These are phyloP conservation scores for Endomychus coccineus DNA, from an alignment of 2,888 invertebrate genomes.

Conservation along the genomic window DNA sequence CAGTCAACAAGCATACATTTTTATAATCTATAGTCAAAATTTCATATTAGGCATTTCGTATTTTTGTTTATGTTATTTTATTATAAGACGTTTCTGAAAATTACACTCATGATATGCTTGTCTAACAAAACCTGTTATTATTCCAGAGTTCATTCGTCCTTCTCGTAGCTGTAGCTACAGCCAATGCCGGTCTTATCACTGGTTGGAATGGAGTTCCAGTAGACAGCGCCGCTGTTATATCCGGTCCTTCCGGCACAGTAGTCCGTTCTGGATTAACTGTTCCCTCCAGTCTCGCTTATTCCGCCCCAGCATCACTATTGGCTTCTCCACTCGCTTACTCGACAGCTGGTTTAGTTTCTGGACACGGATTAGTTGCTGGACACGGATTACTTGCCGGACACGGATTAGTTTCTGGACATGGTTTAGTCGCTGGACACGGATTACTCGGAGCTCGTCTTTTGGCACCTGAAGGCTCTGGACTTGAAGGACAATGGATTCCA, in stretches of 20 bases:
- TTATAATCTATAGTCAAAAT: no score
- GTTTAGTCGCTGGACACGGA: background rate
- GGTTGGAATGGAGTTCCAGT: no score
- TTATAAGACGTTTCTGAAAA: no score
- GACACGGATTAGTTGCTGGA: no score
- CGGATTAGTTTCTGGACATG: constrained; percentile 1
- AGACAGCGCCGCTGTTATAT: constrained; percentile 3
- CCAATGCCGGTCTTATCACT: constrained; percentile 16
- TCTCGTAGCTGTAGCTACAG: constrained; percentile 16
- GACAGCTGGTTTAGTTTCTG: no score
- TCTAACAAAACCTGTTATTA: background rate
- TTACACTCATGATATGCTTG: no score
- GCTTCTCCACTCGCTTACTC: no score
- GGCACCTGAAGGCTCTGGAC: constrained; percentile 23
- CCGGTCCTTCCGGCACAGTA: constrained; percentile 11
- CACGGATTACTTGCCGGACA: no score
- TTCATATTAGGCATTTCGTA: no score
- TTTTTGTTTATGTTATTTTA: no score
- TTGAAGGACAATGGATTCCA: constrained; percentile 32
- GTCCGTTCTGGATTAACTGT: constrained; percentile 4
- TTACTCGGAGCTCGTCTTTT: constrained; percentile 11
- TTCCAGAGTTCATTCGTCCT: constrained; percentile 14
- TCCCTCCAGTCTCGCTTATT: constrained; percentile 3
- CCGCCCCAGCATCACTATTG: no score
- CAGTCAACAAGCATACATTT: no score